These are phyloP conservation scores for Ooceraea biroi DNA, from an alignment of 1,140 invertebrate species.

Conservation along the genomic window DNA sequence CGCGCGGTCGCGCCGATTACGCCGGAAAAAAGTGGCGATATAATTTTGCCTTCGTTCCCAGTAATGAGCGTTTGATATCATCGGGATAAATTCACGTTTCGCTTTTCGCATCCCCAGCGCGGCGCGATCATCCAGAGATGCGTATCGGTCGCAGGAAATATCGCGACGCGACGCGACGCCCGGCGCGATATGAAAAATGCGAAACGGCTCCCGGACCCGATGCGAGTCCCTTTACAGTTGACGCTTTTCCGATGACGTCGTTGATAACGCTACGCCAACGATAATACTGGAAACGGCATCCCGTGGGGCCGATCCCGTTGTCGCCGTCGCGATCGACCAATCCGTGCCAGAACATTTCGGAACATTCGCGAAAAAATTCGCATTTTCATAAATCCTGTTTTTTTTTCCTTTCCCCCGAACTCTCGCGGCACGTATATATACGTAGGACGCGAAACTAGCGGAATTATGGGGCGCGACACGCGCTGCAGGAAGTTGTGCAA, in stretches of 20 bases:
- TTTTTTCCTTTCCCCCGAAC: not conserved
- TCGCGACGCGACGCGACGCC: conserved; percentile 31
- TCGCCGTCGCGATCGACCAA: conserved; percentile 10
- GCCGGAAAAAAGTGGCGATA: not conserved
- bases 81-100: conserved; percentile 56
- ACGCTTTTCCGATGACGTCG: conserved; percentile 57
- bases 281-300: conserved; percentile 59
- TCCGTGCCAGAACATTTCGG: not conserved
- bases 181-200: conserved; percentile 61
- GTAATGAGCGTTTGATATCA: conserved; percentile 46
- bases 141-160: conserved; percentile 46
- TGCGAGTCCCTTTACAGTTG: conserved; percentile 65
- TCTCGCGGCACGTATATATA: not conserved
- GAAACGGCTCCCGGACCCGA: conserved; percentile 67
- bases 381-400: conserved; percentile 37
- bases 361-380: not conserved
- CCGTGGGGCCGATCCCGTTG: conserved; percentile 23
- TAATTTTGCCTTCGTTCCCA: conserved; percentile 50
- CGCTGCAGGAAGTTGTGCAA: not conserved
- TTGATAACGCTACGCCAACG: conserved; percentile 38
- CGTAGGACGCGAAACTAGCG: not conserved
- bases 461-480: conserved; percentile 1
- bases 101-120: not conserved
- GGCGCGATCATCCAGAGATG: conserved; percentile 18
- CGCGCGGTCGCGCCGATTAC: conserved; percentile 18